These are phyloP conservation scores for Rostratula benghalensis DNA, from an alignment of 2,113 vertebrate species.

Conservation along the genomic window DNA sequence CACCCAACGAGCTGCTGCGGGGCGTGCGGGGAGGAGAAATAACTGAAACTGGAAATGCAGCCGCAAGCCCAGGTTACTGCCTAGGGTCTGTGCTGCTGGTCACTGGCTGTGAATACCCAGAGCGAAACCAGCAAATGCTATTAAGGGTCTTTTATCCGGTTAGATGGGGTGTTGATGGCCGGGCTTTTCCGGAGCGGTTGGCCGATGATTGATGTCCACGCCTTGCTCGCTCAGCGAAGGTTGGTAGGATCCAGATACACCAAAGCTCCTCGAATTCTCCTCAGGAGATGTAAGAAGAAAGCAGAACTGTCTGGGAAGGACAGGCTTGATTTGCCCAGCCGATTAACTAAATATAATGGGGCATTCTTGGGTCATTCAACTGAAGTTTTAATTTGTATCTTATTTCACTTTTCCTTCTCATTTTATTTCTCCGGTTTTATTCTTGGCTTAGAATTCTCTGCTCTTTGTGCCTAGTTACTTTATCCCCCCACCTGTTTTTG, in stretches of 20 bases:
- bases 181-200: fast-evolving
- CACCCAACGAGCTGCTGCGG: neutral
- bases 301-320: neutral
- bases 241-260: neutral
- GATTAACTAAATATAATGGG: neutral
- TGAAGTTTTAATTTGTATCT: neutral
- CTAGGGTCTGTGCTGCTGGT: neutral
- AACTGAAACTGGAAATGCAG: neutral
- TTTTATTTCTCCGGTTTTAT: neutral
- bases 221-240: neutral
- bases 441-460: neutral
- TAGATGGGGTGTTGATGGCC: neutral
- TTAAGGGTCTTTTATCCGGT: neutral
- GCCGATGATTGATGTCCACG: neutral
- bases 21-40: neutral
- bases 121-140: neutral
- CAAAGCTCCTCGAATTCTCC: neutral
- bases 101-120: neutral
- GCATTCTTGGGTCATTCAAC: neutral
- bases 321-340: neutral
- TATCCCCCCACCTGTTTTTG: neutral
- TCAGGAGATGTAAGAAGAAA: neutral
- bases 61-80: neutral
- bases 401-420: neutral
- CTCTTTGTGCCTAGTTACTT: neutral